These are phyloP conservation scores for Protaetia brevitarsis DNA, from an alignment of 1,140 invertebrate genomes.

Conservation along the genomic window DNA sequence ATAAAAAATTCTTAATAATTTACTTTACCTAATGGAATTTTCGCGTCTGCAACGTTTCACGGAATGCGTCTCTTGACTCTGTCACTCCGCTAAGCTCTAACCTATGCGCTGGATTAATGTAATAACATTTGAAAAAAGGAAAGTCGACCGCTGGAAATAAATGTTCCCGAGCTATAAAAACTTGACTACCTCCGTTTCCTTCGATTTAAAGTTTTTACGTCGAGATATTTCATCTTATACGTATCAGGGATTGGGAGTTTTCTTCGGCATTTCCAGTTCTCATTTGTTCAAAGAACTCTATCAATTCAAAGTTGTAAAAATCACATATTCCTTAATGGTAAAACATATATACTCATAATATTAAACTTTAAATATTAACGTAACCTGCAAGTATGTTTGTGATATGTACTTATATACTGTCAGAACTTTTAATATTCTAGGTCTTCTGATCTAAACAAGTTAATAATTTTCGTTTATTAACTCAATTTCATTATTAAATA, in stretches of 20 bases:
- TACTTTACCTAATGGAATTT: constrained; percentile 11
- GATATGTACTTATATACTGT: too few species aligned
- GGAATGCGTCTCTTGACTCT: background rate
- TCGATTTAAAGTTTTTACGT: constrained; percentile 15
- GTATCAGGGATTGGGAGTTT: background rate
- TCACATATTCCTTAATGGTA: too few species aligned
- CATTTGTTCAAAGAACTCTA: too few species aligned
- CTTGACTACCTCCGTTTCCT: constrained; percentile 6
- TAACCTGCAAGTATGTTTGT: too few species aligned
- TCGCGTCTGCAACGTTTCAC: constrained; percentile 5
- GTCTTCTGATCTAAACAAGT: too few species aligned
- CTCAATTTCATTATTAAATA: too few species aligned
- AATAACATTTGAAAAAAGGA: constrained; percentile 1
- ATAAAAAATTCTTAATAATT: constrained; percentile 18
- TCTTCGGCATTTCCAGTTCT: too few species aligned
- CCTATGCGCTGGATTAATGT: constrained; percentile 1
- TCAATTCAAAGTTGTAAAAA: too few species aligned
- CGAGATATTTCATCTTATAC: background rate
- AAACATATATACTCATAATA: too few species aligned
- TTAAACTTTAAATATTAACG: too few species aligned
- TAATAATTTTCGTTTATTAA: too few species aligned
- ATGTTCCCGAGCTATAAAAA: background rate
- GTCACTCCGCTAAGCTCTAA: background rate
- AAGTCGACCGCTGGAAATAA: background rate
- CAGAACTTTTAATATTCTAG: too few species aligned